Conservation (phyloP, 2,888 invertebrate genomes). For the Amorpha juglandis region DNA sequence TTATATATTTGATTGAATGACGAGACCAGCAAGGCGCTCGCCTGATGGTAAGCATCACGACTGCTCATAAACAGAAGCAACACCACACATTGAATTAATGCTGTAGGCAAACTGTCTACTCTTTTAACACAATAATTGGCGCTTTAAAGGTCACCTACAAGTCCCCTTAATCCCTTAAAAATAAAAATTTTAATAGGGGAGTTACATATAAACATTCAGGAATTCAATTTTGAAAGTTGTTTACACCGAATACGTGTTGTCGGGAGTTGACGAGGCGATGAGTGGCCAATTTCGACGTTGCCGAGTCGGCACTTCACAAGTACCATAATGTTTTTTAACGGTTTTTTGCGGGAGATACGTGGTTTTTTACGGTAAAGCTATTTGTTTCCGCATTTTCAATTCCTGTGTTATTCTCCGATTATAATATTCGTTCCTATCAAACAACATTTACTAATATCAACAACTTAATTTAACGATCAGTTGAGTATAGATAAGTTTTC, state of each 20-base stretch:
- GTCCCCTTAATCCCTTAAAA: too few species aligned
- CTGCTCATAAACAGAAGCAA: too few species aligned
- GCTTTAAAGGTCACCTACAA: too few species aligned
- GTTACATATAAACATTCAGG: neutral
- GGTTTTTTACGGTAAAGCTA: neutral
- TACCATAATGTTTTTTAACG: conserved; percentile 7
- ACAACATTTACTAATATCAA: neutral
- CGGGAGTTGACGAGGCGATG: conserved; percentile 37
- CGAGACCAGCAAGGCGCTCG: too few species aligned
- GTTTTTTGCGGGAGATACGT: neutral
- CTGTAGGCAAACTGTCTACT: too few species aligned
- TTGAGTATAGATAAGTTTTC: too few species aligned
- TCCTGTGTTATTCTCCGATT: neutral
- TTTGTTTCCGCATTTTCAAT: neutral
- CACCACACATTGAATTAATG: too few species aligned
- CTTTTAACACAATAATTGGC: too few species aligned
- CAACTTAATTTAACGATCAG: too few species aligned
- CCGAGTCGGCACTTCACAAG: conserved; percentile 50
- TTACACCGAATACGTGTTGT: neutral
- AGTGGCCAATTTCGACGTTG: conserved; percentile 47
- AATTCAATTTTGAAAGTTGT: neutral
- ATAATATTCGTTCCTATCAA: neutral
- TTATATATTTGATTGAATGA: too few species aligned
- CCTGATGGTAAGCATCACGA: too few species aligned
- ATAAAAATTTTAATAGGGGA: too few species aligned